These are phyloP conservation scores for Diloba caeruleocephala DNA, from an alignment of 2,888 invertebrate species.

Conservation along the genomic window DNA sequence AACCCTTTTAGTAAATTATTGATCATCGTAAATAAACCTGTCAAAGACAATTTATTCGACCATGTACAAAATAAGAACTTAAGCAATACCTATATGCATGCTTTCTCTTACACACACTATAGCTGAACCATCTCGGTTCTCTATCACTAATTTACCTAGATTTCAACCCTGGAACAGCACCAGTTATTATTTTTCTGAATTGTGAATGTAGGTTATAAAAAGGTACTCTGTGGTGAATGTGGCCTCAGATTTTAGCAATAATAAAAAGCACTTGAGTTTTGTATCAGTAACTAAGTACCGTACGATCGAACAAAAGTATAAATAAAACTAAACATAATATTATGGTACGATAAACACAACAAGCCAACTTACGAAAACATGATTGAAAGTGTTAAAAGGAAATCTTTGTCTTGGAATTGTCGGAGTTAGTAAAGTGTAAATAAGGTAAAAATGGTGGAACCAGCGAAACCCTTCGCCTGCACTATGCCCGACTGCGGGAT, in stretches of 20 bases:
- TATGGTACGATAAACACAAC: no score
- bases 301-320: no score
- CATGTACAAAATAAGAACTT: not conserved
- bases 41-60: slow-evolving; percentile 5
- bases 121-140: not conserved
- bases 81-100: not conserved
- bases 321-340: no score
- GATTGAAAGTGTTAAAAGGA: no score
- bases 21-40: slow-evolving; percentile 2
- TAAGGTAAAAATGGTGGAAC: slow-evolving; percentile 78
- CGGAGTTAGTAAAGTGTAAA: not conserved
- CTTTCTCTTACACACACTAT: slow-evolving; percentile 16
- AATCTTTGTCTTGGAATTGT: not conserved
- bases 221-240: no score
- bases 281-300: no score
- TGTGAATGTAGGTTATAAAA: not conserved
- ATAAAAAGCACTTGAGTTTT: no score
- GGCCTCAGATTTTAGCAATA: no score
- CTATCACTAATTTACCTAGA: not conserved
- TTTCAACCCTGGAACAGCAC: slow-evolving; percentile 8
- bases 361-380: no score
- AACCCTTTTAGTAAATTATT: slow-evolving; percentile 24
- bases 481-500: slow-evolving; percentile 91
- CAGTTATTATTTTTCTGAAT: not conserved
- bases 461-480: slow-evolving; percentile 92